Evolutionary conservation across 1,140 invertebrate genomes (phyloP).

Genomic region (Brachionus calyciflorus): DNA sequence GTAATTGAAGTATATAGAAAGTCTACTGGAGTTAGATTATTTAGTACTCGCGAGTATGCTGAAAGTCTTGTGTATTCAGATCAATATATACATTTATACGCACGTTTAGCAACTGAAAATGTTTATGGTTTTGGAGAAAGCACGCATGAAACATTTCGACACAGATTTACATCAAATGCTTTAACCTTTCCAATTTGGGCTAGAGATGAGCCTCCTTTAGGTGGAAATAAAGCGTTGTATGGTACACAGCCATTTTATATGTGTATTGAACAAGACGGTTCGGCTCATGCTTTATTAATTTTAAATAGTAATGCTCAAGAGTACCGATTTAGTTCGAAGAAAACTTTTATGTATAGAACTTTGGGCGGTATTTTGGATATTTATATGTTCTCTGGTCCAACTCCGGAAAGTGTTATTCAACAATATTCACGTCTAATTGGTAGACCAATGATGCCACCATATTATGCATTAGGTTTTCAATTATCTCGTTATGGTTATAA

Average conservation of each 20-base stretch:
- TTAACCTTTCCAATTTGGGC: slow-evolving; percentile 36
- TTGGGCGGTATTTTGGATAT: slow-evolving; percentile 61
- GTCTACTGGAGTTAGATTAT: slow-evolving; percentile 13
- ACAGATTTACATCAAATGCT: slow-evolving; percentile 10
- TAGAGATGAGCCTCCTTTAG: slow-evolving; percentile 37
- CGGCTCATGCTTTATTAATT: slow-evolving; percentile 35
- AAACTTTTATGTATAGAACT: slow-evolving; percentile 55
- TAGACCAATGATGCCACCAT: slow-evolving; percentile 60
- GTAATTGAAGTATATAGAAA: slow-evolving; percentile 32
- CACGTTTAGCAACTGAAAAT: slow-evolving; percentile 47
- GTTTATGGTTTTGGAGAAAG: slow-evolving; percentile 46
- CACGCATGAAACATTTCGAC: slow-evolving; percentile 41
- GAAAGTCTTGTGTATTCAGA: slow-evolving; percentile 46
- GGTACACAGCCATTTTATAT: slow-evolving; percentile 44
- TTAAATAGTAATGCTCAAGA: slow-evolving; percentile 50
- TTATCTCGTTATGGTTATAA: slow-evolving; percentile 60
- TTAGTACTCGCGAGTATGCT: slow-evolving; percentile 44
- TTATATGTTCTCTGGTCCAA: slow-evolving; percentile 63
- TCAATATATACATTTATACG: slow-evolving; percentile 47
- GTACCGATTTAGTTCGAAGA: slow-evolving; percentile 48
- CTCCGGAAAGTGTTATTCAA: slow-evolving; percentile 56
- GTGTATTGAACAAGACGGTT: slow-evolving; percentile 21
- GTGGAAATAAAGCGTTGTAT: not conserved
- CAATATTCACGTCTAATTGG: slow-evolving; percentile 55
- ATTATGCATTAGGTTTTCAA: slow-evolving; percentile 64